Evolutionary conservation across 2,888 invertebrate genomes (phyloP), one percentile per base, ranked within the genome.

Genomic region (Xylocampa areola): DNA sequence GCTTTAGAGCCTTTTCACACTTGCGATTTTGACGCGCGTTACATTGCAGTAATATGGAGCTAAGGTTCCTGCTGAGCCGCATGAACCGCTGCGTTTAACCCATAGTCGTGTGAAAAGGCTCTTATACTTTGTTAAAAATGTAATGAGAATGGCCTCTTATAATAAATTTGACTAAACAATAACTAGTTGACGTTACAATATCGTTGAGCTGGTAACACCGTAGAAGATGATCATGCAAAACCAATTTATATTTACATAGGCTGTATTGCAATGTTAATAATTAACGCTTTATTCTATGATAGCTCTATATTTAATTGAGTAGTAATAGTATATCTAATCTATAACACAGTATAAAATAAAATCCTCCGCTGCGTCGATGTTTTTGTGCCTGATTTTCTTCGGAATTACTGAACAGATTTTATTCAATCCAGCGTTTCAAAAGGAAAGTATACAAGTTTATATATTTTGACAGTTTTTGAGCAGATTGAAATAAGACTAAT

Each of bases 201-300:
- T 91, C 90, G 90, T 92, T 92, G 92, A 92, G 91, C 89, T 87
- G 88, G 82, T 85, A 90, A 89, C 87, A 86, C 81, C 87, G 87
- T 92, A 92, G 73, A 80, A 84, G 81, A 73, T 88, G 48, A 88
- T 84, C 85, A 91, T 89, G 90, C 90, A 90, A 89, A 85, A 86
- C 81, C 75, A 75, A 61, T 80, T 80, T 77, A 75, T 92, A 92
- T 92, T 86, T 92, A 92, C 92, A 92, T 49, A 55, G 73, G 77
- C 68, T 82, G 81, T 82, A 80, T 77, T 65, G 58, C 50, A 65
- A 68, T 77, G 76, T 79, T 73, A 67, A n/a, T n/a, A n/a, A 58
- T 65, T 67, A 51, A 74, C 48, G 58, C 57, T 71, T 66, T 76
- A 71, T 63, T 75, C 68, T 76, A 25, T 74, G 80, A 81, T 62